phyloP scores from a whole-genome alignment of 1,140 invertebrate genomes.

The Megalonaias nervosa region DNA sequence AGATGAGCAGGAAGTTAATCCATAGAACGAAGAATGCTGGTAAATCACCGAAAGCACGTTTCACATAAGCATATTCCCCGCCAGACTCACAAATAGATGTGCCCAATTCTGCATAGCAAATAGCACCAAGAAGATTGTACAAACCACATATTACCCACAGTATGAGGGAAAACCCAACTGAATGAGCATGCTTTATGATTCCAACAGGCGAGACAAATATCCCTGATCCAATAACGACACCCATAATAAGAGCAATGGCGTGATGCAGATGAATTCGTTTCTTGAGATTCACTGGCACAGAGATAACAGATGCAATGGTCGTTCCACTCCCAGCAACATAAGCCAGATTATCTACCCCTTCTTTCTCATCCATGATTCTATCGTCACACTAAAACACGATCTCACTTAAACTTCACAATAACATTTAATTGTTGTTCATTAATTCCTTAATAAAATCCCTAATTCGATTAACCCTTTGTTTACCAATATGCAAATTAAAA shows the following conservation, averaged over 20 bases:
- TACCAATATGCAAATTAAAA: too few relatives aligned
- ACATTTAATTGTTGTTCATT: too few relatives aligned
- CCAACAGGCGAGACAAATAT: slow-evolving; percentile 97
- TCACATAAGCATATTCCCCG: slow-evolving; percentile 73
- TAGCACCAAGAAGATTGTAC: slow-evolving; percentile 81
- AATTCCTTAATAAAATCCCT: too few relatives aligned
- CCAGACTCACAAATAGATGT: slow-evolving; percentile 93
- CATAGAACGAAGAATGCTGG: slow-evolving; percentile 59
- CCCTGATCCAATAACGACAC: slow-evolving; percentile 80
- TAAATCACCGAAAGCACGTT: slow-evolving; percentile 83
- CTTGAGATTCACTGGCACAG: slow-evolving; percentile 48
- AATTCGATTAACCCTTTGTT: too few relatives aligned
- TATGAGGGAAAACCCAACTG: slow-evolving; percentile 84
- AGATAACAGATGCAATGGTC: too few relatives aligned
- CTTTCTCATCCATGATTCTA: too few relatives aligned
- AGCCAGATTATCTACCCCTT: too few relatives aligned
- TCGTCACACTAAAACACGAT: too few relatives aligned
- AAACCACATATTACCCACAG: slow-evolving; percentile 86
- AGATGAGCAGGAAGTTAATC: slow-evolving; percentile 71
- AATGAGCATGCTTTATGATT: slow-evolving; percentile 84
- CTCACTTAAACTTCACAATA: too few relatives aligned
- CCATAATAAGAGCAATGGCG: slow-evolving; percentile 63
- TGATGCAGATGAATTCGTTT: slow-evolving; percentile 61
- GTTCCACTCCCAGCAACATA: too few relatives aligned
- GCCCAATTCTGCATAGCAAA: slow-evolving; percentile 87